phyloP scores from a whole-genome alignment of 1,140 invertebrate species.

The Zaprionus africanus region DNA sequence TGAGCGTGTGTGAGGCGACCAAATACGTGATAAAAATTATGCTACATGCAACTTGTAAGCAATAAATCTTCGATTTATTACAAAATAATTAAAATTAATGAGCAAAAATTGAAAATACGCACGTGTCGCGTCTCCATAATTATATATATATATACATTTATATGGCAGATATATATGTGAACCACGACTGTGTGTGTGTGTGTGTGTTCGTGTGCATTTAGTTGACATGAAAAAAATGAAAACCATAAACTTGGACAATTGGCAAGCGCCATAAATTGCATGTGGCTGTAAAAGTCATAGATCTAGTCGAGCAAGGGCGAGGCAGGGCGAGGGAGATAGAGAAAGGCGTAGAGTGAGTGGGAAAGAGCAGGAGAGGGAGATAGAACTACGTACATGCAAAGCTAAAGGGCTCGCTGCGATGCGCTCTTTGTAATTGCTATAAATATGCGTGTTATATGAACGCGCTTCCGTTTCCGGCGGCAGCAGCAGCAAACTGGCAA shows the following conservation, averaged over 20 bases:
- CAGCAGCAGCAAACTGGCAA: conserved; percentile 29
- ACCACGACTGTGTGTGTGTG: neutral
- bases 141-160: conserved; percentile 16
- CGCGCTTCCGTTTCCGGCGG: conserved; percentile 56
- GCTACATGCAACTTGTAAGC: conserved; percentile 73
- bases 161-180: conserved; percentile 6
- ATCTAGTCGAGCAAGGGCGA: neutral
- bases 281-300: conserved; percentile 15
- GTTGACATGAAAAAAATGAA: conserved; percentile 54
- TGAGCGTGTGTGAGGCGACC: conserved; percentile 10
- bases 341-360: neutral
- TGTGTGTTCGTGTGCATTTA: conserved; percentile 26
- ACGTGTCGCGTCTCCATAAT: conserved; percentile 53
- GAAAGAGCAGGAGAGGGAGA: neutral
- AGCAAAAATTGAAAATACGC: conserved; percentile 78
- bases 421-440: conserved; percentile 50
- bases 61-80: conserved; percentile 82
- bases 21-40: conserved; percentile 77
- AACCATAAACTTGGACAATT: conserved; percentile 72
- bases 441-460: conserved; percentile 45
- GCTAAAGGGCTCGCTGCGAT: conserved; percentile 5
- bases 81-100: conserved; percentile 83
- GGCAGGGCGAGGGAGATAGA: neutral
- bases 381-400: conserved; percentile 45
- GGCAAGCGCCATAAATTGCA: conserved; percentile 54